These are phyloP conservation scores for Spinibarbus caldwelli DNA, from an alignment of 2,797 vertebrate species.

Conservation along the genomic window DNA sequence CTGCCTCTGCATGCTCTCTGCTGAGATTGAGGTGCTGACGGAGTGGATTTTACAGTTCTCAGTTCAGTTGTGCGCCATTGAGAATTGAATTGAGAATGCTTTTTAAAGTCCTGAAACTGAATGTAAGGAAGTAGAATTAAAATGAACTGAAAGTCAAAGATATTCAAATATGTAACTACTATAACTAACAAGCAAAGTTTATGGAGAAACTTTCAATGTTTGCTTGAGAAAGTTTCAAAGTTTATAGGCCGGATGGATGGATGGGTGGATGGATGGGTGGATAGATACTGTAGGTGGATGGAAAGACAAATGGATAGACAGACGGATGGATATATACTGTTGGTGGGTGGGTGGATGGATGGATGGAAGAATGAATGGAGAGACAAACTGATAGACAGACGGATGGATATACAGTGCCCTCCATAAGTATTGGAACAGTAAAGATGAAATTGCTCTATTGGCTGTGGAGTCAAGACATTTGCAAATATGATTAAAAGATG, in stretches of 20 bases:
- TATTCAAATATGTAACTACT: neutral
- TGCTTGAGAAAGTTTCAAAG: neutral
- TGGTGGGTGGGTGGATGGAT: no score
- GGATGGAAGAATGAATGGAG: no score
- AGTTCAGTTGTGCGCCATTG: neutral
- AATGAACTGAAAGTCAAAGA: neutral
- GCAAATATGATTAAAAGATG: no score
- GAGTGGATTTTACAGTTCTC: neutral
- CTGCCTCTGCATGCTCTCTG: neutral
- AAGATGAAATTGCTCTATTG: no score
- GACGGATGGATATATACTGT: neutral
- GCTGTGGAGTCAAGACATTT: no score
- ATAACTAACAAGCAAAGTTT: neutral
- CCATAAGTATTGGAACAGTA: no score
- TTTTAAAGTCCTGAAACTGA: neutral
- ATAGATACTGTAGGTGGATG: rapidly evolving
- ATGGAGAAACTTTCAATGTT: neutral
- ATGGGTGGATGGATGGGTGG: neutral
- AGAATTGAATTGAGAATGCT: neutral
- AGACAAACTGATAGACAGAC: neutral
- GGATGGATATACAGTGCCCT: no score
- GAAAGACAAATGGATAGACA: neutral
- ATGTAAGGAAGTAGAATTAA: neutral
- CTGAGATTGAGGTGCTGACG: neutral
- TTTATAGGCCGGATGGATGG: neutral